Percentiles rank a stretch among this genome's conserved stretches.
phyloP scores from a whole-genome alignment of 1,140 invertebrate genomes.

The Formica exsecta region DNA sequence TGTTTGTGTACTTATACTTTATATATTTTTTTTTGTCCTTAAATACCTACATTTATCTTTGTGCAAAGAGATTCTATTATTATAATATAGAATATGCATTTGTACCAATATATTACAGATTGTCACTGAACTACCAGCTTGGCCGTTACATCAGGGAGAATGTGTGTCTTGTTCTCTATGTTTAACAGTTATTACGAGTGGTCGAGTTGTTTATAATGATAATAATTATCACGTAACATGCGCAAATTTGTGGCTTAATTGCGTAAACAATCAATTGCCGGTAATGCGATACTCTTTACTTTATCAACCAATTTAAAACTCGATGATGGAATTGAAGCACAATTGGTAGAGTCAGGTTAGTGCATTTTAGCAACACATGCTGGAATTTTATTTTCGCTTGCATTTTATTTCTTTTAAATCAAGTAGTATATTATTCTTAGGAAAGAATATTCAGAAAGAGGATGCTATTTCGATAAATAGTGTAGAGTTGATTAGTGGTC shows the following conservation, averaged over 20 bases:
- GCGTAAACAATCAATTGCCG: slow-evolving; percentile 89
- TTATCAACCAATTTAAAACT: slow-evolving; percentile 76
- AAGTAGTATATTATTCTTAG: slow-evolving; percentile 73
- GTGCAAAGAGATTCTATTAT: not conserved
- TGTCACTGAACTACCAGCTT: slow-evolving; percentile 84
- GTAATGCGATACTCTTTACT: slow-evolving; percentile 80
- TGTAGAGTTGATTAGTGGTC: slow-evolving; percentile 81
- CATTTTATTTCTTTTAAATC: slow-evolving; percentile 35
- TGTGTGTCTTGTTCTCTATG: slow-evolving; percentile 82
- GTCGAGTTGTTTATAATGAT: slow-evolving; percentile 86
- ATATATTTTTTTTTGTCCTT: not conserved
- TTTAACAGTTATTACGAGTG: slow-evolving; percentile 84
- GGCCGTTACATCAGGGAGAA: slow-evolving; percentile 82
- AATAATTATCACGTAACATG: slow-evolving; percentile 89
- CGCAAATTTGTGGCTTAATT: slow-evolving; percentile 91
- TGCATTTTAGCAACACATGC: slow-evolving; percentile 3
- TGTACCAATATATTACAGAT: slow-evolving; percentile 77
- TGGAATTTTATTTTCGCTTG: slow-evolving; percentile 48
- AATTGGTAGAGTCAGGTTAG: slow-evolving; percentile 51
- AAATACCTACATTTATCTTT: not conserved
- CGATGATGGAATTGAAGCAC: slow-evolving; percentile 70
- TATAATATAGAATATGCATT: not conserved
- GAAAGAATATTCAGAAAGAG: slow-evolving; percentile 82
- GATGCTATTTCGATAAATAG: slow-evolving; percentile 84
- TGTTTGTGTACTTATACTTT: not conserved